These are phyloP conservation scores for Rallus limicola DNA, from an alignment of 2,113 vertebrate species.

Conservation along the genomic window DNA sequence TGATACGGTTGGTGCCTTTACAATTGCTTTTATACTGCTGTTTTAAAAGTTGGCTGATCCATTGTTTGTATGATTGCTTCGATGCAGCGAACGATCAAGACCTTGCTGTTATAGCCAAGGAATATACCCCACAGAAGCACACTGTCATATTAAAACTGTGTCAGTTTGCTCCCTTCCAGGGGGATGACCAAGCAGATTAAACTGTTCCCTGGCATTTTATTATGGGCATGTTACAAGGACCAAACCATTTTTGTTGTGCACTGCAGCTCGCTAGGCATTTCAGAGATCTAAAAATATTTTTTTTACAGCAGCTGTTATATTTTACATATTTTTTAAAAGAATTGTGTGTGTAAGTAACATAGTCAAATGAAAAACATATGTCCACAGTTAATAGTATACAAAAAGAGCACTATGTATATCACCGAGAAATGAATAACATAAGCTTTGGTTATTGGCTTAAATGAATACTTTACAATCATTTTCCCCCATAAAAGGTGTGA, in stretches of 20 bases:
- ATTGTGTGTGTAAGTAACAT: slow-evolving; percentile 67
- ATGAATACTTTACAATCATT: slow-evolving; percentile 76
- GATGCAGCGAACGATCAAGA: slow-evolving; percentile 23
- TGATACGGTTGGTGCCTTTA: slow-evolving; percentile 57
- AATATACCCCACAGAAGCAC: not conserved
- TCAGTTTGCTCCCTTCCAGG: not conserved
- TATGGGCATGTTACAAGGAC: slow-evolving; percentile 42
- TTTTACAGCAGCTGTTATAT: slow-evolving; percentile 71
- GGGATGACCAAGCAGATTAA: slow-evolving; percentile 37
- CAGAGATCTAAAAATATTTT: slow-evolving; percentile 71
- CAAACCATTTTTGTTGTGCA: slow-evolving; percentile 57
- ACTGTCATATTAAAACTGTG: not conserved
- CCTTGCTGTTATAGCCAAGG: not conserved
- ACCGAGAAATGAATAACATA: slow-evolving; percentile 69
- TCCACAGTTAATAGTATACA: slow-evolving; percentile 72
- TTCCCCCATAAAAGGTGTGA: slow-evolving; percentile 73
- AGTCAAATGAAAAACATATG: slow-evolving; percentile 76
- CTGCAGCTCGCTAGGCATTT: slow-evolving; percentile 66
- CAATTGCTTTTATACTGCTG: slow-evolving; percentile 59
- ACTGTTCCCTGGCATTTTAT: not conserved
- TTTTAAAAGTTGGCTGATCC: slow-evolving; percentile 47
- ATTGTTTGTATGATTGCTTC: slow-evolving; percentile 57
- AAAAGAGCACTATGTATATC: slow-evolving; percentile 71
- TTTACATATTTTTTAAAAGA: slow-evolving; percentile 71
- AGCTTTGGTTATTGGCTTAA: slow-evolving; percentile 74